Conservation (phyloP, 2,113 vertebrate genomes). For the Columbina picui region DNA sequence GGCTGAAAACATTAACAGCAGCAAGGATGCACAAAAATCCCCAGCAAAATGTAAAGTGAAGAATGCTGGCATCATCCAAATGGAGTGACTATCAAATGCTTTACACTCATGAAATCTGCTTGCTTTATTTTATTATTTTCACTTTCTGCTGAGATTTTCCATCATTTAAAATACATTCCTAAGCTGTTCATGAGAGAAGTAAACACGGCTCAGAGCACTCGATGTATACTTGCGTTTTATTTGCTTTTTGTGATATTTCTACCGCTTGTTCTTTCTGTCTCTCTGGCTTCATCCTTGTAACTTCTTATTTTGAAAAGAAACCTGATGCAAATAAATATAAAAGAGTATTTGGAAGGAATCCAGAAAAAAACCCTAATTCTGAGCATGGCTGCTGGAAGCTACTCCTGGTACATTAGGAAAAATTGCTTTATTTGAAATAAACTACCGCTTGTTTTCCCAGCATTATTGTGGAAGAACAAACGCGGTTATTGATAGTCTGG, state of each 20-base stretch:
- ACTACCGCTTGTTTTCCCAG: background rate
- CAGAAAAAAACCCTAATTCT: background rate
- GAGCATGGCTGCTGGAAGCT: background rate
- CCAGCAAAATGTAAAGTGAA: background rate
- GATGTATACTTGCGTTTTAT: background rate
- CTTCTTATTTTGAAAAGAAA: background rate
- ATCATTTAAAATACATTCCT: background rate
- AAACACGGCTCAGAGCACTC: background rate
- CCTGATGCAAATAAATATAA: background rate
- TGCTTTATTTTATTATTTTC: background rate
- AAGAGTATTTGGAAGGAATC: background rate
- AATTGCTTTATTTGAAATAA: background rate
- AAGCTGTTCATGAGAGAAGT: background rate
- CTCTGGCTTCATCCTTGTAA: background rate
- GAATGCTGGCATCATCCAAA: background rate
- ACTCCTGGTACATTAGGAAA: background rate
- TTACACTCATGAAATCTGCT: background rate
- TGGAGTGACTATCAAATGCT: background rate
- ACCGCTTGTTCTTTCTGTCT: too few species aligned
- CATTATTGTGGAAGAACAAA: background rate
- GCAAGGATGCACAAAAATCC: background rate
- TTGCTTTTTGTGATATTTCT: background rate
- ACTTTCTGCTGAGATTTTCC: background rate
- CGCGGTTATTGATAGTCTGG: background rate
- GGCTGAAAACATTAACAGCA: background rate